Conservation (phyloP, 2,113 vertebrate species). For the Poeciliopsis prolifica region DNA sequence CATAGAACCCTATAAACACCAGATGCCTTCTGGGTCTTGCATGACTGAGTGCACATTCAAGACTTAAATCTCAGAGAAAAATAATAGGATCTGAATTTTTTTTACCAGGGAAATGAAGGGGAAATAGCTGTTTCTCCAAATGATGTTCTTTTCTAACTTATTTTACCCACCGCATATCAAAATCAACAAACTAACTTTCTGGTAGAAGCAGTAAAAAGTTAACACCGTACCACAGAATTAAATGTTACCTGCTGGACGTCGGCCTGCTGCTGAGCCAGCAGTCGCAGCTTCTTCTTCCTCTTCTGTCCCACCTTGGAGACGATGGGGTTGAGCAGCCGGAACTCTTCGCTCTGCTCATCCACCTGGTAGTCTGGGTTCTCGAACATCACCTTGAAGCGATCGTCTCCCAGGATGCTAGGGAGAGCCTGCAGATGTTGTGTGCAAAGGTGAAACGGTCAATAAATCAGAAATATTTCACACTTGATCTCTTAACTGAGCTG, state of each 20-base stretch:
- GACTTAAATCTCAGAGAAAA: no score
- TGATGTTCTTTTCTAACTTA: no score
- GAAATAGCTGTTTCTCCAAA: no score
- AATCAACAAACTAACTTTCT: no score
- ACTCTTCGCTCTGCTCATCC: constrained; percentile 95
- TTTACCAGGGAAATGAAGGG: no score
- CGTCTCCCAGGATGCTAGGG: constrained; percentile 89
- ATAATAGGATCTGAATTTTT: no score
- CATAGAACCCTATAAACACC: no score
- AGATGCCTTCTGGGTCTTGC: no score
- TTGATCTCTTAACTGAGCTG: not conserved
- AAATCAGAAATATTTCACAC: not conserved
- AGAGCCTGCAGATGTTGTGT: constrained; percentile 74
- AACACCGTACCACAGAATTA: not conserved
- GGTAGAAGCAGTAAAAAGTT: no score
- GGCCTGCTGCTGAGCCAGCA: constrained; percentile 80
- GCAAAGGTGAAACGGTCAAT: not conserved
- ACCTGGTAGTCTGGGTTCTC: constrained; percentile 98
- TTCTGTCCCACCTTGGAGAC: constrained; percentile 94
- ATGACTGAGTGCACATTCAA: no score
- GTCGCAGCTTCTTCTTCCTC: constrained; percentile 88
- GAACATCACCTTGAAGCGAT: constrained; percentile 98
- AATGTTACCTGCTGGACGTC: constrained; percentile 75
- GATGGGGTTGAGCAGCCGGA: constrained; percentile 94
- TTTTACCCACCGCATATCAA: no score